Evolutionary conservation across 92 coral and sea anemone genomes (phyloP), one percentile per base, ranked within the genome.

Genomic region (Epizoanthus illoricatus): DNA sequence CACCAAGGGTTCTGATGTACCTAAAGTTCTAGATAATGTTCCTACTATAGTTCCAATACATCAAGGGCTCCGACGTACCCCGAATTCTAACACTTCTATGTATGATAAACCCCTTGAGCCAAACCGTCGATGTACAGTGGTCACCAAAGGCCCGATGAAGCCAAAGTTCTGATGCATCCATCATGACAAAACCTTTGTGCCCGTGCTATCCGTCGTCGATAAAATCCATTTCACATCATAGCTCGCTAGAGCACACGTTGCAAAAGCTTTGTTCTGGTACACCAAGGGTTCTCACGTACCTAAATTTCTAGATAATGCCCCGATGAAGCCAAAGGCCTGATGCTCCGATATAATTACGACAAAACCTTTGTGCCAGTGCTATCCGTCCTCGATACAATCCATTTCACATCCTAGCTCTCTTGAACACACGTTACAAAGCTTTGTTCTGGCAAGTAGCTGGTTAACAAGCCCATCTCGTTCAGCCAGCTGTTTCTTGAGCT

Each of bases 401-500:
- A 81, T 87, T 85, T 85, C 85, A 74, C 49, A 52, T 65, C 59
- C 75, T 55, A 62, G 62, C 47, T 81, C 86, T 0, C 39, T 74
- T 18, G 85, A 87, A 67, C 97, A 93, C n/a, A 70, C 62, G 43
- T 80, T 49, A 66, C 97, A 93, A 55, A 83, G 81, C 21, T 80
- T 90, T 54, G 85, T 86, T 18, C 74, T 81, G 20, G 91, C 88
- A 8, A 88, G 84, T 49, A 93, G 80, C 59, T 90, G 87, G 65
- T 66, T 76, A 21, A 93, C 86, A 19, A 86, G 39, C 13, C 88
- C 90, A 74, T 90, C 90, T 49, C 89, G 86, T 64, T 93, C 91
- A n/a, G 84, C 86, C 19, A 93, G 84, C 52, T 93, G 89, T 65
- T 87, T 81, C 74, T 89, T 90, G 6, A 93, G 90, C 42, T 86